Base-by-base conservation (phyloP, 2,888 invertebrate genomes). In the Serripes groenlandicus region DNA sequence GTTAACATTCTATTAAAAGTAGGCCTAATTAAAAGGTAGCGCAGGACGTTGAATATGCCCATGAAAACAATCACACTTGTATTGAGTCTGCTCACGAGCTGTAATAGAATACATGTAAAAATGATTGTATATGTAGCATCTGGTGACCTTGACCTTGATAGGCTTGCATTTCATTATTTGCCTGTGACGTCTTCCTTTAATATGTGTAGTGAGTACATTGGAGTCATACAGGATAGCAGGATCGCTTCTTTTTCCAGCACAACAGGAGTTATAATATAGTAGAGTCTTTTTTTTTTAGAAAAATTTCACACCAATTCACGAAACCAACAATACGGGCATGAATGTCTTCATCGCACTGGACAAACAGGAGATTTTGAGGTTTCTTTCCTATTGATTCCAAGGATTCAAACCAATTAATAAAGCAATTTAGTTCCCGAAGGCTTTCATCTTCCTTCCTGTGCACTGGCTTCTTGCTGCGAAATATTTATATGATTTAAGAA, bases 341-440 rank as follows among this genome's bases (percentile, higher is more conserved):
- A 9, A 87, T 72, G 42, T 85, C 87, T 18, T 87, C 84, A 62
- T 54, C 32, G 30, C 80, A 84, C 56, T 87, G 84, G 30, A 69
- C 37, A 3, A 85, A 85, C 76, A 85, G 69, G 5, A 74, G 34
- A n/a, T n/a, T n/a, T n/a, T n/a, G n/a, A n/a, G n/a, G n/a, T 15
- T 30, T 9, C 26, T 75, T 52, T 32, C 11, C 1, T 28, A n/a
- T 9, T 3, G 18, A 23, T 35, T 78, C 66, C 76, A 69, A 76
- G 1, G 9, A n/a, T 26, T 56, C 11, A 30, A 70, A 76, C 76
- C 76, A 76, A n/a, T 23, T 18, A 26, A 37, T 52, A 26, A 78
- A 64, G 23, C 62, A 18, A n/a, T 21, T 18, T 26, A 81, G 30
- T 37, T 77, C 70, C 1, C 21, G 21, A 15, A 81, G 49, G 35